phyloP scores from a whole-genome alignment of 2,797 vertebrate genomes.

The Pseudotriccus pelzelni region DNA sequence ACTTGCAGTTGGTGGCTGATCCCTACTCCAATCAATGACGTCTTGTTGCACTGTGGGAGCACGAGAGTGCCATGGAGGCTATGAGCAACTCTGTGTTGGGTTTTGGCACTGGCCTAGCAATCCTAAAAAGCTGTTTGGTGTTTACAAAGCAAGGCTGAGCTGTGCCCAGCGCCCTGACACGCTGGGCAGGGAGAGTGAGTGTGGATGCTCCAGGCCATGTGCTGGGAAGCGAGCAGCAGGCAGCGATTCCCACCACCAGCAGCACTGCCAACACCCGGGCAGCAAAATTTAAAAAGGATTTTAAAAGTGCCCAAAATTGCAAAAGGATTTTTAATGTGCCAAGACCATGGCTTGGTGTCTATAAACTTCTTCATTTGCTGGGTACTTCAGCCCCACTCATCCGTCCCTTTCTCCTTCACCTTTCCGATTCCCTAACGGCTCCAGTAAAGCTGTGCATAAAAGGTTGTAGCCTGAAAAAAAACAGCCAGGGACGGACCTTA shows the following conservation, averaged over 20 bases:
- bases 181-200: background rate
- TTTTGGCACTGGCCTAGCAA: constrained; percentile 16
- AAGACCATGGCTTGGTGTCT: background rate
- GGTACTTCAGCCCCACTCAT: background rate
- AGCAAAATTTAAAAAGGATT: background rate
- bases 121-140: constrained; percentile 24
- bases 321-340: background rate
- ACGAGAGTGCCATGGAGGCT: background rate
- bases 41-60: background rate
- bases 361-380: background rate
- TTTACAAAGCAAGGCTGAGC: constrained; percentile 21
- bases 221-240: background rate
- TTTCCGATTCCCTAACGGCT: background rate
- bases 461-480: background rate
- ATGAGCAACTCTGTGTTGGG: background rate
- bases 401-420: background rate
- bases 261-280: background rate
- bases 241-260: fast-evolving
- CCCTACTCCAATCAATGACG: background rate
- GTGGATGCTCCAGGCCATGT: background rate
- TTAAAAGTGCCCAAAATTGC: background rate
- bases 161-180: background rate
- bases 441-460: fast-evolving
- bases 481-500: background rate
- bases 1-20: background rate